Percentiles rank a stretch among this genome's conserved stretches.
These are phyloP conservation scores for Bombus confusus DNA, from an alignment of 1,140 invertebrate genomes.

Conservation along the genomic window DNA sequence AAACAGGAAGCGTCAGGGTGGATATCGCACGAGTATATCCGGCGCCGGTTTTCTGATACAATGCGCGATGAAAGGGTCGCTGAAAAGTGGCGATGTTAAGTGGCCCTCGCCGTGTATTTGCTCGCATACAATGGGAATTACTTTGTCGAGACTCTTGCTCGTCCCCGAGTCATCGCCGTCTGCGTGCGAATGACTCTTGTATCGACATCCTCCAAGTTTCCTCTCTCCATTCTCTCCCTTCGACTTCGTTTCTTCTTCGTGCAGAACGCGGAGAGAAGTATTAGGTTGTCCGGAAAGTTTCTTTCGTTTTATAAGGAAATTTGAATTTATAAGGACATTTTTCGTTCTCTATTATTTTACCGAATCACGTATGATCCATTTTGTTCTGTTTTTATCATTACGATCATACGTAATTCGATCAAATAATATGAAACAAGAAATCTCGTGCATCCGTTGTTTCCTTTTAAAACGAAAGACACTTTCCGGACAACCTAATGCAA, in stretches of 20 bases:
- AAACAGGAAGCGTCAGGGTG: neutral
- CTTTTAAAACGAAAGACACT: too few relatives aligned
- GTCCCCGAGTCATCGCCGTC: slow-evolving; percentile 33
- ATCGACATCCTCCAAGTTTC: slow-evolving; percentile 31
- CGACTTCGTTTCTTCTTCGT: neutral
- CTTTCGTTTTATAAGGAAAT: too few relatives aligned
- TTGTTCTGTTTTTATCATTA: too few relatives aligned
- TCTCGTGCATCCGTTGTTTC: too few relatives aligned
- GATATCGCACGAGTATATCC: slow-evolving; percentile 9
- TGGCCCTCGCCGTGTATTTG: slow-evolving; percentile 20
- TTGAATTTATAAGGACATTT: too few relatives aligned
- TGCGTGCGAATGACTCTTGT: slow-evolving; percentile 38
- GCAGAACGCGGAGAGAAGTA: neutral
- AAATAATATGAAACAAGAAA: too few relatives aligned
- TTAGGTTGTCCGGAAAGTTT: too few relatives aligned
- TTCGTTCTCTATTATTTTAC: too few relatives aligned
- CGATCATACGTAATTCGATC: too few relatives aligned
- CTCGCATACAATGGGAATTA: slow-evolving; percentile 35
- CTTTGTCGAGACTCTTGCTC: slow-evolving; percentile 24
- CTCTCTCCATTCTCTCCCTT: neutral
- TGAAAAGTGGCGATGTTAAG: slow-evolving; percentile 37
- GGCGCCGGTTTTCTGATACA: neutral
- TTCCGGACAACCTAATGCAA: too few relatives aligned
- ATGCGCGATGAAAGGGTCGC: slow-evolving; percentile 17
- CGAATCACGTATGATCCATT: too few relatives aligned